Percentiles rank a stretch among this genome's conserved stretches.
These are phyloP conservation scores for Drosophila anomalata DNA, from an alignment of 2,888 invertebrate species.

Conservation along the genomic window DNA sequence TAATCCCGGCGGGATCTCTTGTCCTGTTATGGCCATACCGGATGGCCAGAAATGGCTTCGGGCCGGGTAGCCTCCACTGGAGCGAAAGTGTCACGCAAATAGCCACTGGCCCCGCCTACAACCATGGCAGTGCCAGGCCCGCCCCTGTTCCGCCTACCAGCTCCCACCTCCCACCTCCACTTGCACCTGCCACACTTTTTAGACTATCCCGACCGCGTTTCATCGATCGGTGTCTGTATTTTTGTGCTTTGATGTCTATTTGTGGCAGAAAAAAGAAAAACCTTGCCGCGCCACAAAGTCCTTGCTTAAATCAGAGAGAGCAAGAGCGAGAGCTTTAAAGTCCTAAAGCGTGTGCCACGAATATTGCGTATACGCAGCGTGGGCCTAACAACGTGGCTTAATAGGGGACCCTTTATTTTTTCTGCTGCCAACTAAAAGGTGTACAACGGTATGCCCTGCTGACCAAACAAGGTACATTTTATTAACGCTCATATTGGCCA, in stretches of 20 bases:
- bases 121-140: neutral
- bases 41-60: slow-evolving; percentile 35
- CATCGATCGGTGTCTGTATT: slow-evolving; percentile 47
- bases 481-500: slow-evolving; percentile 58
- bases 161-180: neutral
- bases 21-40: slow-evolving; percentile 57
- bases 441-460: slow-evolving; percentile 30
- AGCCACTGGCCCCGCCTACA: slow-evolving; percentile 38
- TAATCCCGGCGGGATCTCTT: slow-evolving; percentile 25
- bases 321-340: slow-evolving; percentile 49
- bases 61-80: slow-evolving; percentile 46
- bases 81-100: slow-evolving; percentile 74
- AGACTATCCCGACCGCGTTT: slow-evolving; percentile 31
- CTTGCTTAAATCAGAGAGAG: slow-evolving; percentile 30
- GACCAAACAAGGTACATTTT: slow-evolving; percentile 51
- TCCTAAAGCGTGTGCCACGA: slow-evolving; percentile 29
- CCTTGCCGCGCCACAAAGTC: slow-evolving; percentile 9
- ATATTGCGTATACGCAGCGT: slow-evolving; percentile 60
- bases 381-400: slow-evolving; percentile 53
- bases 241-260: slow-evolving; percentile 72
- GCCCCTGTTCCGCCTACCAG: neutral
- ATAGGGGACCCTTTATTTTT: slow-evolving; percentile 31
- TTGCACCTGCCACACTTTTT: neutral
- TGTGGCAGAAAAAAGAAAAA: slow-evolving; percentile 39
- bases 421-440: slow-evolving; percentile 12